A percentile compares a stretch with the other conserved stretches of the same genome.
Evolutionary conservation across 2,888 invertebrate species (phyloP).

Genomic region (Polydrusus pterygomalis): DNA sequence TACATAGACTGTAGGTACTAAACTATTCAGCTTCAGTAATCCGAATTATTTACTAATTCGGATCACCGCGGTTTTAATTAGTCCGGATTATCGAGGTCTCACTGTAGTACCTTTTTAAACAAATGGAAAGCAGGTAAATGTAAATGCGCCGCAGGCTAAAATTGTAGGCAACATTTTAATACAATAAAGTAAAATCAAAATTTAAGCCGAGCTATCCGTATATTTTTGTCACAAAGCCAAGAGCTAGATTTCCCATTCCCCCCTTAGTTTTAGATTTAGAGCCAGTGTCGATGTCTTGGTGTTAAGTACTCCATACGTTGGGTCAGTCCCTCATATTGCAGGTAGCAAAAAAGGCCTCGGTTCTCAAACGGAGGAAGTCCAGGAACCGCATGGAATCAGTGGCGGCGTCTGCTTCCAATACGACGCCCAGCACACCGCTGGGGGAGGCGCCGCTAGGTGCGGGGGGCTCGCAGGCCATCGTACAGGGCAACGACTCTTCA

Average conservation of each 20-base stretch:
- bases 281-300: slow-evolving; percentile 71
- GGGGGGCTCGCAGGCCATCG: slow-evolving; percentile 32
- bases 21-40: too few relatives aligned
- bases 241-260: neutral
- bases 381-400: slow-evolving; percentile 78
- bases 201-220: neutral
- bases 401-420: slow-evolving; percentile 60
- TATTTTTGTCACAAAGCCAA: neutral
- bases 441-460: slow-evolving; percentile 58
- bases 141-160: too few relatives aligned
- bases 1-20: too few relatives aligned
- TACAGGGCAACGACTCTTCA: slow-evolving; percentile 58
- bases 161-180: too few relatives aligned
- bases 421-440: slow-evolving; percentile 62
- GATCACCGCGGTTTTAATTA: too few relatives aligned
- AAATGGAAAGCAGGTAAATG: too few relatives aligned
- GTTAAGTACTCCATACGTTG: slow-evolving; percentile 72
- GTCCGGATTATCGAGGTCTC: too few relatives aligned
- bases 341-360: slow-evolving; percentile 84
- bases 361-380: slow-evolving; percentile 82
- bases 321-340: slow-evolving; percentile 82
- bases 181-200: too few relatives aligned
- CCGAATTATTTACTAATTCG: too few relatives aligned
- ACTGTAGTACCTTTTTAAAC: too few relatives aligned
- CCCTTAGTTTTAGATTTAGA: slow-evolving; percentile 49